These are phyloP conservation scores for Tetrax tetrax DNA, from an alignment of 2,113 vertebrate genomes.

Conservation along the genomic window DNA sequence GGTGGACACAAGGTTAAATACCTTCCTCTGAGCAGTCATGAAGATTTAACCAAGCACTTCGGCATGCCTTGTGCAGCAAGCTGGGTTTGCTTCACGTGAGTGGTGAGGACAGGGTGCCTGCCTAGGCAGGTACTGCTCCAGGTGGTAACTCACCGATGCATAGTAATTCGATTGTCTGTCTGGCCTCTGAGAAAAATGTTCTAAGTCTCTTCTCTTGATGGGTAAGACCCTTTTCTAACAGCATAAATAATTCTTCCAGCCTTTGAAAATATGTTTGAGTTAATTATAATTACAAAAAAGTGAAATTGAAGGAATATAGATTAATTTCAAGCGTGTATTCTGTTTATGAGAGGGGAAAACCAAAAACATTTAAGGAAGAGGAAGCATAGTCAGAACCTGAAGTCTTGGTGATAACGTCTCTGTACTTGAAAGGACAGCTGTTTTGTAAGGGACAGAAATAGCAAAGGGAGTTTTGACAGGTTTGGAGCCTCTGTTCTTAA, in stretches of 20 bases:
- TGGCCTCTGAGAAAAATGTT: background rate
- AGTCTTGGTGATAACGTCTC: background rate
- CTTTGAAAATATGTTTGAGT: background rate
- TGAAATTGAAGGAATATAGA: background rate
- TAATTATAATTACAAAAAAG: background rate
- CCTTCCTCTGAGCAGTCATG: background rate
- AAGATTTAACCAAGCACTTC: background rate
- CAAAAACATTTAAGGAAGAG: background rate
- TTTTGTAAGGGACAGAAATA: background rate
- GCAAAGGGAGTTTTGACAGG: too few relatives aligned
- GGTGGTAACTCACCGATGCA: background rate
- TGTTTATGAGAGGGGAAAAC: rapidly evolving
- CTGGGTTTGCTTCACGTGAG: background rate
- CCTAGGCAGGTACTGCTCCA: background rate
- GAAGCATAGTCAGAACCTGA: background rate
- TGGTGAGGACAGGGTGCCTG: background rate
- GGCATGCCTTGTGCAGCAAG: background rate
- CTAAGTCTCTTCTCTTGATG: background rate
- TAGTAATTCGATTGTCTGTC: background rate
- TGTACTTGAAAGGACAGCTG: background rate
- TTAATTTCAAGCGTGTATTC: background rate
- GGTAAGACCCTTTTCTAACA: background rate
- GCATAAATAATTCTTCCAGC: background rate
- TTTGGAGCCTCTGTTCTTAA: too few relatives aligned
- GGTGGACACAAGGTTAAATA: background rate